Evolutionary conservation across 1,140 invertebrate genomes (phyloP).

Genomic region (Nasonia vitripennis): DNA sequence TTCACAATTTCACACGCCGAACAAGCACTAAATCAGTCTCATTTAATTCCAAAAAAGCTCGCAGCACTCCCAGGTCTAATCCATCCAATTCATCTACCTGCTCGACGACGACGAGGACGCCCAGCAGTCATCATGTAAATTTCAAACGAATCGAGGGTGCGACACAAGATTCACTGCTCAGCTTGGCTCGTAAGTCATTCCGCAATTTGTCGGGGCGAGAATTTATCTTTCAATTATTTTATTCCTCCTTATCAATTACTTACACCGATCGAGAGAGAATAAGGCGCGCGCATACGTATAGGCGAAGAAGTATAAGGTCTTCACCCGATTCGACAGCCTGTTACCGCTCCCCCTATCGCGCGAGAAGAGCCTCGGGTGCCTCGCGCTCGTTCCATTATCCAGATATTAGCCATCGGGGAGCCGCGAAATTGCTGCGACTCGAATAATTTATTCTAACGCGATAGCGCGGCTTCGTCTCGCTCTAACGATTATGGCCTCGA

Average conservation of each 20-base stretch:
- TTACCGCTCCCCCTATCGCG: conserved; percentile 5
- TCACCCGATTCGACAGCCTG: conserved; percentile 40
- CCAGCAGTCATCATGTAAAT: conserved; percentile 24
- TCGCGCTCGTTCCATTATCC: conserved; percentile 71
- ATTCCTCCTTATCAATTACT: conserved; percentile 71
- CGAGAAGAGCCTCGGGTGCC: conserved; percentile 1
- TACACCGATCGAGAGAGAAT: conserved; percentile 49
- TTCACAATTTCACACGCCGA: not conserved
- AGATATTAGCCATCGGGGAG: conserved; percentile 74
- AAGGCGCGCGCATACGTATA: not conserved
- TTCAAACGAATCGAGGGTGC: conserved; percentile 8
- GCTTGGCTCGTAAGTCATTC: conserved; percentile 43
- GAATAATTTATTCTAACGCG: conserved; percentile 74
- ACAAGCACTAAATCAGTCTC: not conserved
- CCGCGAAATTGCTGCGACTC: conserved; percentile 73
- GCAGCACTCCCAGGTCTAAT: not conserved
- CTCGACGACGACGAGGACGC: not conserved
- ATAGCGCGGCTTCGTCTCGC: conserved; percentile 56
- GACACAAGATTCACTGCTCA: not conserved
- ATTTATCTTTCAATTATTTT: conserved; percentile 70
- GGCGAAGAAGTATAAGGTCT: not conserved
- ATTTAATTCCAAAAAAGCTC: not conserved
- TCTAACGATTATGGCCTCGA: conserved; percentile 62
- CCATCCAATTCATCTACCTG: conserved; percentile 10
- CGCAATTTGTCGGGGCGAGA: conserved; percentile 59